Conservation (phyloP, 2,797 vertebrate genomes). For the Diplodus sargus region DNA sequence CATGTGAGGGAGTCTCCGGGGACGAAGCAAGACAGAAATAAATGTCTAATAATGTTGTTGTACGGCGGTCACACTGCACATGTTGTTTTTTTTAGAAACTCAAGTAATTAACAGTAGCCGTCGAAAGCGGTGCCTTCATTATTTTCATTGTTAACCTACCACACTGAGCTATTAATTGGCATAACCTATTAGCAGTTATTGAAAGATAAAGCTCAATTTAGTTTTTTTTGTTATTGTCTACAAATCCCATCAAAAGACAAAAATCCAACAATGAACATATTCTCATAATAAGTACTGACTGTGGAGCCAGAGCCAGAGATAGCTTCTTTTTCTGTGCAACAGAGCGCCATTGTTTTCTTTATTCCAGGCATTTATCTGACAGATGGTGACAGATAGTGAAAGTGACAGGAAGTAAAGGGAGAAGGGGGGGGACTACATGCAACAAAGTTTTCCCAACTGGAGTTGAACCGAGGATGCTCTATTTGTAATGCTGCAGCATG, state of each 20-base stretch:
- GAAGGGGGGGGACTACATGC: background rate
- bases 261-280: background rate
- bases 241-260: background rate
- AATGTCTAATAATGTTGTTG: constrained; percentile 25
- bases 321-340: background rate
- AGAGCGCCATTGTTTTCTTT: background rate
- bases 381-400: background rate
- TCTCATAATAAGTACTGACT: background rate
- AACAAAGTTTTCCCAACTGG: background rate
- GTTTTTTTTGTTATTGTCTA: background rate
- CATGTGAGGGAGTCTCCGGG: constrained; percentile 3
- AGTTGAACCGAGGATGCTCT: background rate
- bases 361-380: background rate
- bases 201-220: background rate
- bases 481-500: background rate
- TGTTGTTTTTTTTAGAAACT: background rate
- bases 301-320: background rate
- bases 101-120: background rate
- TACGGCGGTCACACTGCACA: background rate
- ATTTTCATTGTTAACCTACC: background rate
- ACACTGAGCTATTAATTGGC: background rate
- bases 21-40: constrained; percentile 19
- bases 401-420: background rate
- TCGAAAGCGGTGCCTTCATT: background rate
- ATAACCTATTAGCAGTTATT: background rate